Evolutionary conservation across 1,140 invertebrate genomes (phyloP).

Genomic region (Heliconius melpomene): DNA sequence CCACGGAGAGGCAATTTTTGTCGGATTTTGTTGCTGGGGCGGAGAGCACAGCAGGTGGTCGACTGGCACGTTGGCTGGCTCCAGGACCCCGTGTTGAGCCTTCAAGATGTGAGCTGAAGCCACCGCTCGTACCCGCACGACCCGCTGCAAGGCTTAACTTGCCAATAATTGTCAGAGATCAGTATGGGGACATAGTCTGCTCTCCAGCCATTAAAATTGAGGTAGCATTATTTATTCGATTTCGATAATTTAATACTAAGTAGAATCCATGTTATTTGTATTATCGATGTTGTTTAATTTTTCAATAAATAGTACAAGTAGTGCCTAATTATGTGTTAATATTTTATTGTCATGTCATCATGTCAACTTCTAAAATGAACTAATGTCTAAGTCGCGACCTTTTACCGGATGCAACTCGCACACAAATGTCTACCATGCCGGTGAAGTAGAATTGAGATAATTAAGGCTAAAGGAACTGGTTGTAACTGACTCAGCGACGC

Average conservation of each 20-base stretch:
- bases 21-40: conserved; percentile 95
- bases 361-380: neutral
- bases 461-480: conserved; percentile 17
- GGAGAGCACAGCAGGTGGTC: conserved; percentile 93
- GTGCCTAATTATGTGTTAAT: neutral
- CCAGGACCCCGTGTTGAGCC: conserved; percentile 96
- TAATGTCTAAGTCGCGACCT: neutral
- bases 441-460: conserved; percentile 14
- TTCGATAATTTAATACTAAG: neutral
- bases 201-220: conserved; percentile 94
- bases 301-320: neutral
- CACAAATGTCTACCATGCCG: neutral
- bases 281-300: neutral
- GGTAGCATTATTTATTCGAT: conserved; percentile 67
- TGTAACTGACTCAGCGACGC: conserved; percentile 9
- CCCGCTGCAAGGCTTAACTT: conserved; percentile 92
- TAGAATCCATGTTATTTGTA: neutral
- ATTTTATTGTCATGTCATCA: neutral
- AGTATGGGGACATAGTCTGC: conserved; percentile 94
- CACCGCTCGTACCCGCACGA: conserved; percentile 88
- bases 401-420: conserved; percentile 1
- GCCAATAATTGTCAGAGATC: conserved; percentile 93
- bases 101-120: conserved; percentile 90
- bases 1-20: conserved; percentile 96
- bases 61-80: conserved; percentile 96